Conservation (phyloP, 2,113 vertebrate genomes). For the Lasiurus borealis region DNA sequence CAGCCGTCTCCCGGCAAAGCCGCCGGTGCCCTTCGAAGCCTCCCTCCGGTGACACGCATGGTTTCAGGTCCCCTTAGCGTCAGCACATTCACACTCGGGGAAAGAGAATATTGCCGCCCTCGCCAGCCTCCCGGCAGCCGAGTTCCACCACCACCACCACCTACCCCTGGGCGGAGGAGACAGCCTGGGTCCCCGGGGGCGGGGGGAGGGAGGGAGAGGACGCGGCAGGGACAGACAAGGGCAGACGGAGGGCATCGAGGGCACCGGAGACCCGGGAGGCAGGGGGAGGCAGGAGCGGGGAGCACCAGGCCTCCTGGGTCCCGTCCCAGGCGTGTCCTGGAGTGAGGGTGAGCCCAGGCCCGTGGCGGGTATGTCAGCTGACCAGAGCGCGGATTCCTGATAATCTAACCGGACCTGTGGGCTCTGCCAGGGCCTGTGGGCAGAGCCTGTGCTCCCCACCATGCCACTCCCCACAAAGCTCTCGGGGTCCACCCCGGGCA, state of each 20-base stretch:
- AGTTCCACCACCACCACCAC: slow-evolving; percentile 27
- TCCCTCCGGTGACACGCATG: slow-evolving; percentile 66
- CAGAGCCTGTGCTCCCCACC: background rate
- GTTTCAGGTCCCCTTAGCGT: slow-evolving; percentile 77
- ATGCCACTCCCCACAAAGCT: accelerated
- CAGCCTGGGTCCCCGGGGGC: background rate
- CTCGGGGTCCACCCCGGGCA: background rate
- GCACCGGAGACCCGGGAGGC: background rate
- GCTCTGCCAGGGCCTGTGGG: background rate
- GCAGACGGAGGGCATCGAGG: slow-evolving; percentile 27
- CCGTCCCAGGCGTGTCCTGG: background rate
- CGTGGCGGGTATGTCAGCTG: background rate
- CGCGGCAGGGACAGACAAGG: slow-evolving; percentile 59
- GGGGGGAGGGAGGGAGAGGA: too few relatives aligned
- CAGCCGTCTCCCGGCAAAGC: slow-evolving; percentile 72
- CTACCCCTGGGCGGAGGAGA: slow-evolving; percentile 61
- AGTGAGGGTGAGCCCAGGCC: background rate
- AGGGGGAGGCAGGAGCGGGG: background rate
- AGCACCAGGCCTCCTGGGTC: background rate
- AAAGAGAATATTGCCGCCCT: slow-evolving; percentile 51
- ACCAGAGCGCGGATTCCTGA: background rate
- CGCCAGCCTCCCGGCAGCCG: slow-evolving; percentile 62
- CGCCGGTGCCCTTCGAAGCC: background rate
- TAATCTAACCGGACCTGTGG: background rate
- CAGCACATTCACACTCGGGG: slow-evolving; percentile 72